Conservation (phyloP, 2,797 vertebrate genomes). For the Falco novaeseelandiae region DNA sequence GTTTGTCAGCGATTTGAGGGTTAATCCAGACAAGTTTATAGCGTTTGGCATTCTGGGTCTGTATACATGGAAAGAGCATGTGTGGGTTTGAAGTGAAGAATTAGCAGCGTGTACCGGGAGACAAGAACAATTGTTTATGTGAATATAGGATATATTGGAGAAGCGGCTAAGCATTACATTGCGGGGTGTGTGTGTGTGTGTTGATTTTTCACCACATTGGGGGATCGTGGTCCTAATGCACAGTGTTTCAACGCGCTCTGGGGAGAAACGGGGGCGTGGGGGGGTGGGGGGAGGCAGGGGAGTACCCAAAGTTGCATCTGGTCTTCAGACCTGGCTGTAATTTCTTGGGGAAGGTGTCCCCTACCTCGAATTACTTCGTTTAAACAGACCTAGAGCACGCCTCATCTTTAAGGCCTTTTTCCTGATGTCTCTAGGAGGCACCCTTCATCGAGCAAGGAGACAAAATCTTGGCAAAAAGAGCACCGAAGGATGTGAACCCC, state of each 20-base stretch:
- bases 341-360: not conserved
- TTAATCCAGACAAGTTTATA: not conserved
- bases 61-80: not conserved
- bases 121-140: not conserved
- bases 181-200: too few relatives aligned
- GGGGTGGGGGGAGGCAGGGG: not conserved
- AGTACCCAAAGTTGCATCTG: not conserved
- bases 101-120: not conserved
- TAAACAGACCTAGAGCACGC: not conserved
- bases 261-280: not conserved
- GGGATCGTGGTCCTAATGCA: not conserved
- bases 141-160: not conserved
- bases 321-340: not conserved
- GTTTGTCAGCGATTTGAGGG: not conserved
- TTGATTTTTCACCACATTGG: not conserved
- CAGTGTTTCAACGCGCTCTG: not conserved
- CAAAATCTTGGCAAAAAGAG: constrained; percentile 33
- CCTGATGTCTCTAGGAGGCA: constrained; percentile 43
- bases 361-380: not conserved
- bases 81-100: not conserved
- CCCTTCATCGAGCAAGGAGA: constrained; percentile 14
- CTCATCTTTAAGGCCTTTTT: not conserved
- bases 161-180: not conserved
- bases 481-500: constrained; percentile 55
- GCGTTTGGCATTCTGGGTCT: not conserved